Percentiles rank a stretch among this genome's conserved stretches.
Evolutionary conservation across 2,797 vertebrate genomes (phyloP).

Genomic region (Platyrinchus mystaceus): DNA sequence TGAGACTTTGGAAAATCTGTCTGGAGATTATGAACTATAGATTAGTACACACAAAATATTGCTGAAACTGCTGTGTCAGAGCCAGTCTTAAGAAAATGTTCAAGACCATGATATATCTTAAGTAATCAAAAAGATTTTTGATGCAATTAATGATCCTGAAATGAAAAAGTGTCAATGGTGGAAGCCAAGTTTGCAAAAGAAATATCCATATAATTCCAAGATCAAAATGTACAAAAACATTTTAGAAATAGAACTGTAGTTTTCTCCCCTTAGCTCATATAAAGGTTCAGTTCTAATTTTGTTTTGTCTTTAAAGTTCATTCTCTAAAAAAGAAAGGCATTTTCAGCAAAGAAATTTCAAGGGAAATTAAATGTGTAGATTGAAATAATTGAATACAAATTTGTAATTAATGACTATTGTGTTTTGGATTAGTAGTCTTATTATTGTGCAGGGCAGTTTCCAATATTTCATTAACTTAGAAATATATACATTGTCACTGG

Average conservation of each 20-base stretch:
- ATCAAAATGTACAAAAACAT: neutral
- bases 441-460: neutral
- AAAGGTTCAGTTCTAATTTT: neutral
- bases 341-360: neutral
- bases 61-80: neutral
- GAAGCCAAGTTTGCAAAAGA: neutral
- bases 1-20: neutral
- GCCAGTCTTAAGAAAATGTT: neutral
- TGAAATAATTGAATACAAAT: neutral
- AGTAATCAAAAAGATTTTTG: neutral
- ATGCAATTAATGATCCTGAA: neutral
- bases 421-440: neutral
- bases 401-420: neutral
- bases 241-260: rapidly evolving
- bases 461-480: neutral
- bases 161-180: neutral
- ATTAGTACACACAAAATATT: neutral
- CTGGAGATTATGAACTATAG: neutral
- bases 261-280: neutral
- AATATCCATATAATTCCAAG: neutral
- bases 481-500: neutral
- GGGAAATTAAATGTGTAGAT: neutral
- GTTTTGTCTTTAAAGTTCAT: neutral
- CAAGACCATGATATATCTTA: neutral
- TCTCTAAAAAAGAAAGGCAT: neutral